phyloP scores from a whole-genome alignment of 2,888 invertebrate genomes.

The Seira ritae region DNA sequence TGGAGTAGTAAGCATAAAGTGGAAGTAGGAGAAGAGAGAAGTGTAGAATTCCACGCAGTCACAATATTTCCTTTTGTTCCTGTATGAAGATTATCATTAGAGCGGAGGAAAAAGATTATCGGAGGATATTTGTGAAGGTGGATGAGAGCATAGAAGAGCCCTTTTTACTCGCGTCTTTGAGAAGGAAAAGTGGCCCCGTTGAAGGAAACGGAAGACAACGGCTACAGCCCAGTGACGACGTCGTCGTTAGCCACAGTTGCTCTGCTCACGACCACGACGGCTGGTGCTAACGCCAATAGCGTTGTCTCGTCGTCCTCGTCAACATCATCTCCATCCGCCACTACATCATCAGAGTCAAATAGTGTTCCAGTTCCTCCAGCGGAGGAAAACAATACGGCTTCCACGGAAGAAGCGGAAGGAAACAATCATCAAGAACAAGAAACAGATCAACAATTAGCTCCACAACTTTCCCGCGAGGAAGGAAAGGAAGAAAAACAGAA shows the following conservation, averaged over 20 bases:
- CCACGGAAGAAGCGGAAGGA: background rate
- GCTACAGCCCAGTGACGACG: conserved; percentile 57
- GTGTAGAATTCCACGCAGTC: background rate
- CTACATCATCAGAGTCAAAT: background rate
- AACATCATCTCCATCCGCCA: conserved; percentile 2
- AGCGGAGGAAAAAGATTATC: conserved; percentile 27
- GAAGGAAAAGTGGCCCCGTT: conserved; percentile 57
- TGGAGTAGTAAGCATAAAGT: too few species aligned
- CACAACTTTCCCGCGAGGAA: background rate
- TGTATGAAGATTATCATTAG: conserved; percentile 16
- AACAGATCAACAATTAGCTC: background rate
- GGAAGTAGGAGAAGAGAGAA: too few species aligned
- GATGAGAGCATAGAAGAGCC: too few species aligned
- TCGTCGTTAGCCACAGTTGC: conserved; percentile 60
- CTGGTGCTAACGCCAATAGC: conserved; percentile 59
- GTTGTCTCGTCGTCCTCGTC: conserved; percentile 41
- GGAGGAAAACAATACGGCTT: conserved; percentile 36
- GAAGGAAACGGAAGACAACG: conserved; percentile 59
- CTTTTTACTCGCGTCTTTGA: conserved; percentile 24
- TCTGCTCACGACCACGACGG: conserved; percentile 61
- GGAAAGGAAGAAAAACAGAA: background rate
- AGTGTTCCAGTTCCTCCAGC: background rate
- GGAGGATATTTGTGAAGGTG: too few species aligned
- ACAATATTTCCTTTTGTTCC: background rate
- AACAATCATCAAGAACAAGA: background rate